phyloP scores from a whole-genome alignment of 2,113 vertebrate genomes.

The Erinaceus europaeus region DNA sequence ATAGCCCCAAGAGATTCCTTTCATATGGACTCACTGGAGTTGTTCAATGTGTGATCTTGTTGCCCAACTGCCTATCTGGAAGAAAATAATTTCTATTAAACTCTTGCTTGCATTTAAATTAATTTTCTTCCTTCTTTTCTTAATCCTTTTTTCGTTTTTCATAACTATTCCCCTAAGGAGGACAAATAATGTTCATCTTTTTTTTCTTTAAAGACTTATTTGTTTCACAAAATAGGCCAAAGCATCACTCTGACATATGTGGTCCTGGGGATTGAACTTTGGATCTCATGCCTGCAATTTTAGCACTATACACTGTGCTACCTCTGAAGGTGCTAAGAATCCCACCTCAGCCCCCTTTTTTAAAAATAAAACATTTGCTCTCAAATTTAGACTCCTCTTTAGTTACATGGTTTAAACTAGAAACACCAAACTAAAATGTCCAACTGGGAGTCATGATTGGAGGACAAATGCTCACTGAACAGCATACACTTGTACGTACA shows the following conservation, averaged over 20 bases:
- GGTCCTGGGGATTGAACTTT: too few relatives aligned
- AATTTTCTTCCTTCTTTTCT: neutral
- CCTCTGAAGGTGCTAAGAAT: too few relatives aligned
- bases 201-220: too few relatives aligned
- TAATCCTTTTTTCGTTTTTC: neutral
- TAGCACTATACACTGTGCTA: too few relatives aligned
- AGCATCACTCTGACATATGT: too few relatives aligned
- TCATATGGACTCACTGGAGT: neutral
- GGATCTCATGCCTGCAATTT: too few relatives aligned
- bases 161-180: neutral
- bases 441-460: too few relatives aligned
- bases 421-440: neutral
- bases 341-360: too few relatives aligned
- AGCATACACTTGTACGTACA: neutral
- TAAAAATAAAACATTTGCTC: neutral
- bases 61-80: neutral
- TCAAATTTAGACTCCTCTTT: neutral
- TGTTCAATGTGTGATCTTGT: neutral
- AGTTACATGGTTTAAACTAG: neutral
- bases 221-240: too few relatives aligned
- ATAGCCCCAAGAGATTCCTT: neutral
- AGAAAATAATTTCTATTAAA: neutral
- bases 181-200: neutral
- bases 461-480: neutral
- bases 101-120: slow-evolving; percentile 2